phyloP scores from a whole-genome alignment of 2,797 vertebrate genomes.

The Onychomys arenicola region DNA sequence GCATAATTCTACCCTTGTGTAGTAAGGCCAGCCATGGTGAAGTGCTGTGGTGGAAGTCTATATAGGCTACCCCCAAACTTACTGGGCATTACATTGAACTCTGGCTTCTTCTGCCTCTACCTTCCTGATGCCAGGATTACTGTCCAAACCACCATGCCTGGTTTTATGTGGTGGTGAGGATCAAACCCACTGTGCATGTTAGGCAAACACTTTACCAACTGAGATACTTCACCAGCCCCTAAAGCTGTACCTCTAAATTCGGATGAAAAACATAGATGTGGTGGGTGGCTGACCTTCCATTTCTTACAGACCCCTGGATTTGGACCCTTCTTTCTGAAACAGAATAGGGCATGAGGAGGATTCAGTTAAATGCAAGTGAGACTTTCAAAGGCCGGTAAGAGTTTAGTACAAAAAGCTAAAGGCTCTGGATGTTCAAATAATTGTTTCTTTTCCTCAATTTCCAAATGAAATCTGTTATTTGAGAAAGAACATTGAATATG shows the following conservation, averaged over 20 bases:
- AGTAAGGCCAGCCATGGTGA: background rate
- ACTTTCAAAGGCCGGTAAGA: conserved; percentile 56
- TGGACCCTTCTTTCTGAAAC: background rate
- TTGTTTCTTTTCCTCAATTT: background rate
- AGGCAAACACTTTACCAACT: background rate
- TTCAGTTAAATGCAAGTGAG: background rate
- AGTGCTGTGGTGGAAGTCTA: background rate
- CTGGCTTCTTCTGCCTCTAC: background rate
- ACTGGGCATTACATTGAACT: background rate
- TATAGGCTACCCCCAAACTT: background rate
- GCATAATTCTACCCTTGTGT: background rate
- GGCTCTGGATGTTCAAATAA: background rate
- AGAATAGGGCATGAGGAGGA: background rate
- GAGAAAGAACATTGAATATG: background rate
- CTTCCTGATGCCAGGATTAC: background rate
- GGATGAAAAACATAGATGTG: background rate
- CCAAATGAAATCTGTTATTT: background rate
- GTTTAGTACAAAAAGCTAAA: background rate
- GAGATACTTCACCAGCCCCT: background rate
- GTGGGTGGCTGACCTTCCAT: too few species aligned
- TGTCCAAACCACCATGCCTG: background rate
- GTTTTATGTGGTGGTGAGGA: background rate
- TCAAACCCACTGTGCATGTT: background rate
- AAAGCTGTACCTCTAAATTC: background rate
- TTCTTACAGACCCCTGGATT: background rate